These are phyloP conservation scores for Pangasius djambal DNA, from an alignment of 2,797 vertebrate species.

Conservation along the genomic window DNA sequence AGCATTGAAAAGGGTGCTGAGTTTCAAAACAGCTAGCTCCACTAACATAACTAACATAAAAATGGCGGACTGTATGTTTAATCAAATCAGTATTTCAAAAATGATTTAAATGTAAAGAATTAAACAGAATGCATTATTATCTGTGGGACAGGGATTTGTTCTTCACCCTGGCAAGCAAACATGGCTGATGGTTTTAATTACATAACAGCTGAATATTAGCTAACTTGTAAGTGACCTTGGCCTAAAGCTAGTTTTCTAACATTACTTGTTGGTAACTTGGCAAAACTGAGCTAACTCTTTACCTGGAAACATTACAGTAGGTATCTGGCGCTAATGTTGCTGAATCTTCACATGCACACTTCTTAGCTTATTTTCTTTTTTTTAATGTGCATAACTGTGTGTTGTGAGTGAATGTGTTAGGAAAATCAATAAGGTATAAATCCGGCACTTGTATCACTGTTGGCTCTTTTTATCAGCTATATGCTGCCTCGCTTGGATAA, in stretches of 20 bases:
- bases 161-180: not conserved
- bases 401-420: not conserved
- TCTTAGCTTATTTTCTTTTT: not conserved
- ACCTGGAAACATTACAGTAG: not conserved
- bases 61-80: not conserved
- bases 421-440: not conserved
- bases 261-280: not conserved
- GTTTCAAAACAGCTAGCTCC: not conserved
- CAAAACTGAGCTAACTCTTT: not conserved
- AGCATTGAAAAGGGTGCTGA: not conserved
- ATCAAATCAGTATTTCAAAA: not conserved
- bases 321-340: not conserved
- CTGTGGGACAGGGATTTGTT: not conserved
- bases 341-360: not conserved
- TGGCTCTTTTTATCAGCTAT: not conserved
- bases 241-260: not conserved
- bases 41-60: not conserved
- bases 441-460: not conserved
- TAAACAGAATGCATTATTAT: not conserved
- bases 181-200: not conserved
- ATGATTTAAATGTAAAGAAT: not conserved
- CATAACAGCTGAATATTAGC: not conserved
- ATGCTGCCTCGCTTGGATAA: not conserved
- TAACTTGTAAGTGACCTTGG: not conserved
- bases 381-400: not conserved